These are phyloP conservation scores for Drosophila repleta DNA, from an alignment of 1,140 invertebrate genomes.

Conservation along the genomic window DNA sequence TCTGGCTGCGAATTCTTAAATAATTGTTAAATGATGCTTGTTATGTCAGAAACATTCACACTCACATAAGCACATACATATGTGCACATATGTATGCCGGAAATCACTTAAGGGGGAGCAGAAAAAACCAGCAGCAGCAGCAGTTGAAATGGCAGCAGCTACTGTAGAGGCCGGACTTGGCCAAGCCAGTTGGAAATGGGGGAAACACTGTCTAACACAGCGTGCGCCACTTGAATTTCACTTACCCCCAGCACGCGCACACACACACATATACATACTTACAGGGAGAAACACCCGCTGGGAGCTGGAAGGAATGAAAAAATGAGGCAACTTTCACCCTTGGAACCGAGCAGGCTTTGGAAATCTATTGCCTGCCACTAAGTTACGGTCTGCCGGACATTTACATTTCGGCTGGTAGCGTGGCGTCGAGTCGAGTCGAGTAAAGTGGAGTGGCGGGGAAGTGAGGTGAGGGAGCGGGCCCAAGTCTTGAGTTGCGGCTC, in stretches of 20 bases:
- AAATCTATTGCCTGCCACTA: conserved; percentile 82
- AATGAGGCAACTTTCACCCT: conserved; percentile 78
- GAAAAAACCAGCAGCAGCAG: conserved; percentile 8
- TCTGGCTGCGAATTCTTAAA: conserved; percentile 67
- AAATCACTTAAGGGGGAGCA: conserved; percentile 68
- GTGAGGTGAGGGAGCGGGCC: no score
- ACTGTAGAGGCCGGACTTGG: conserved; percentile 13
- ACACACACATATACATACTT: conserved; percentile 11
- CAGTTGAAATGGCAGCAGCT: conserved; percentile 19
- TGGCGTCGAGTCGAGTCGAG: neutral
- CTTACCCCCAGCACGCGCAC: conserved; percentile 54
- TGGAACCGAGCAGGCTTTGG: conserved; percentile 42
- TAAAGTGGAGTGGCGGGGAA: no score
- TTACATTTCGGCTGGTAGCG: conserved; percentile 69
- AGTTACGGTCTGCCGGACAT: conserved; percentile 82
- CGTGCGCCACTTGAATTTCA: conserved; percentile 76
- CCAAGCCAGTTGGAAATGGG: conserved; percentile 56
- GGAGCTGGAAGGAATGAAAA: conserved; percentile 38
- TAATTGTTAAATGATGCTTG: conserved; percentile 82
- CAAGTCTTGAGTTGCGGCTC: conserved; percentile 15
- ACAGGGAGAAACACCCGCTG: conserved; percentile 10
- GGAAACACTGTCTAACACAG: conserved; percentile 78
- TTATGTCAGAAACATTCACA: conserved; percentile 76
- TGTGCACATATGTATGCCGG: conserved; percentile 28
- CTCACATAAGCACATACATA: conserved; percentile 23